Conservation (phyloP, 2,888 invertebrate species). For the Drosophila rellima region DNA sequence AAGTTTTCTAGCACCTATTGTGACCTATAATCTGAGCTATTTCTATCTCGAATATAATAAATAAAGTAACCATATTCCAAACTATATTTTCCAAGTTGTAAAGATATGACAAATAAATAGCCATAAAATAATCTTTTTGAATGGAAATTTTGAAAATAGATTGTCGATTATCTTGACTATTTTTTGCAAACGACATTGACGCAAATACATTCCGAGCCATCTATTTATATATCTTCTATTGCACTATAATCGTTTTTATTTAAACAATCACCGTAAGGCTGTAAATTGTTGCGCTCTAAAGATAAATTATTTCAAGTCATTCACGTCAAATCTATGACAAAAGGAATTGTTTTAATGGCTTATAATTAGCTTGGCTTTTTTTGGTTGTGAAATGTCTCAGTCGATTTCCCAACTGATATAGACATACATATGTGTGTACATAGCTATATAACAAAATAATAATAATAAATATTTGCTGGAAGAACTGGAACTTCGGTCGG, state of each 20-base stretch:
- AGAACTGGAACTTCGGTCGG: constrained; percentile 8
- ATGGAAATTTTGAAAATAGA: constrained; percentile 30
- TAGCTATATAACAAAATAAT: constrained; percentile 25
- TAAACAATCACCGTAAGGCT: constrained; percentile 72
- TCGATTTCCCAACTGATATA: constrained; percentile 13
- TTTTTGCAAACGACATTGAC: constrained; percentile 43
- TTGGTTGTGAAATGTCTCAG: constrained; percentile 8
- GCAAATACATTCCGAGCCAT: constrained; percentile 28
- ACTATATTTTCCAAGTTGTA: constrained; percentile 7
- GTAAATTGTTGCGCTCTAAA: constrained; percentile 61
- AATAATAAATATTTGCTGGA: constrained; percentile 36
- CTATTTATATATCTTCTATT: constrained; percentile 53
- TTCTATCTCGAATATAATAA: background rate
- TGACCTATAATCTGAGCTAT: background rate
- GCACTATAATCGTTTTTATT: constrained; percentile 70
- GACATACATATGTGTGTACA: constrained; percentile 5
- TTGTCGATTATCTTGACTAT: constrained; percentile 18
- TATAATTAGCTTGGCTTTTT: constrained; percentile 50
- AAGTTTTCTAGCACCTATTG: no score
- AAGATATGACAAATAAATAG: background rate
- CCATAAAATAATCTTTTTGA: constrained; percentile 20
- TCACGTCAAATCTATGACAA: constrained; percentile 52
- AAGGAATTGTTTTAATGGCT: constrained; percentile 47
- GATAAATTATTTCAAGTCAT: constrained; percentile 71
- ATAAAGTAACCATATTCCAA: background rate